Percentiles rank a stretch among this genome's conserved stretches.
Conservation (phyloP, 2,797 vertebrate species). For the Borostomias antarcticus region DNA sequence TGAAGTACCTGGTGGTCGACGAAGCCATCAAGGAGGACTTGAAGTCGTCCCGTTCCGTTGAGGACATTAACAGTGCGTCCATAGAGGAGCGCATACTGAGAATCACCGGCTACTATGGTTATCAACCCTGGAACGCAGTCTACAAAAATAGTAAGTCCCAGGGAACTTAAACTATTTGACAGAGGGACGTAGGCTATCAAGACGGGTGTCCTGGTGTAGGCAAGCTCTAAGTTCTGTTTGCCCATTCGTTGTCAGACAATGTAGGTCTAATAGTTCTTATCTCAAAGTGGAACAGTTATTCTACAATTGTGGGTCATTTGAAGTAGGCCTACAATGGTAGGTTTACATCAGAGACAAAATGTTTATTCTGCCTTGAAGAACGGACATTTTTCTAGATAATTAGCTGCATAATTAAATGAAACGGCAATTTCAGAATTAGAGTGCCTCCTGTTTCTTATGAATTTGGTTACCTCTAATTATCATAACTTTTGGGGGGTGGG, state of each 20-base stretch:
- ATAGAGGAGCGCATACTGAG: constrained; percentile 93
- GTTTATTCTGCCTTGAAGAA: neutral
- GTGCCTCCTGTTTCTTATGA: constrained; percentile 7
- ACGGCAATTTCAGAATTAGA: constrained; percentile 8
- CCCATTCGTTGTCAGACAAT: neutral
- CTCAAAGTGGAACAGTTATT: neutral
- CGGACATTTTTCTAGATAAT: neutral
- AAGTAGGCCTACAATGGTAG: neutral
- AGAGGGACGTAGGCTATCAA: too few relatives aligned
- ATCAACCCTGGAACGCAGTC: constrained; percentile 91
- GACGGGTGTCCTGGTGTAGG: too few relatives aligned
- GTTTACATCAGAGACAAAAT: neutral
- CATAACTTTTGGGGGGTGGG: constrained; percentile 5
- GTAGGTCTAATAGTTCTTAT: too few relatives aligned
- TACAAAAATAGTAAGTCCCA: constrained; percentile 85
- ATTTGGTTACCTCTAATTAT: constrained; percentile 7
- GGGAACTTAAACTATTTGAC: too few relatives aligned
- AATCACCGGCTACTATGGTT: constrained; percentile 96
- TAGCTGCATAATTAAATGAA: constrained; percentile 5
- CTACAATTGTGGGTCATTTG: neutral
- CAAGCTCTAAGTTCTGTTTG: too few relatives aligned
- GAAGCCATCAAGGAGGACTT: constrained; percentile 93
- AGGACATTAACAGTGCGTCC: constrained; percentile 91
- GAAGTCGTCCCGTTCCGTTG: constrained; percentile 92
- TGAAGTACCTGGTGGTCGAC: constrained; percentile 93